Base-by-base conservation (phyloP, 2,888 invertebrate species). In the Alcis repandata region DNA sequence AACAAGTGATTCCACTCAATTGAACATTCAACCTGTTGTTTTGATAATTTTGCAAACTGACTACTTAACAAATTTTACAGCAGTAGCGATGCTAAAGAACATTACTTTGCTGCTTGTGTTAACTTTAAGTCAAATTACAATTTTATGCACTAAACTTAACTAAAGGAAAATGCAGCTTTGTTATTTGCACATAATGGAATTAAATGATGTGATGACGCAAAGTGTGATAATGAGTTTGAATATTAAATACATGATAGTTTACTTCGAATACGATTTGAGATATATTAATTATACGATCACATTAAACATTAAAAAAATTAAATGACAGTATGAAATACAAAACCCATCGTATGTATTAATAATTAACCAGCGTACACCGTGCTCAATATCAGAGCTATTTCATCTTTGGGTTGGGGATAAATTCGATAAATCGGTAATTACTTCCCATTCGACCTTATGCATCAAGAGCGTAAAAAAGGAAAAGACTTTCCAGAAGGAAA, bases 1-100 rank as follows among this genome's bases (percentile, higher is more conserved):
- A 71, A 72, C 72, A 71, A 68, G 72, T 72, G 64, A 60, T 67
- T 67, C 60, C 56, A 63, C 53, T 64, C 61, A 62, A 67, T 64
- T 66, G 62, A 61, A 36, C 56, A 48, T 45, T n/a, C 48, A 49
- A 59, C 64, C 54, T 64, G 54, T 59, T 63, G 46, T 64, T 60
- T 64, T 59, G 38, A 19, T 19, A 49, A 59, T 49, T 43, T 64
- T 43, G 36, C 49, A 38, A 59, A 54, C 40, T 10, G 20, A 56
- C 61, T n/a, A n/a, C n/a, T n/a, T 20, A n/a, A 49, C 45, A 38
- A 13, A 63, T 46, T 33, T 53, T 27, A 48, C 19, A 17, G n/a
- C 17, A 38, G 38, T 53, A 7, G n/a, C 1, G 6, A 20, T 22
- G 41, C 17, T 43, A 41, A 32, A 15, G 27, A 9, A 27, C 41